These are phyloP conservation scores for Agriotes lineatus DNA, from an alignment of 2,888 invertebrate genomes.

Conservation along the genomic window DNA sequence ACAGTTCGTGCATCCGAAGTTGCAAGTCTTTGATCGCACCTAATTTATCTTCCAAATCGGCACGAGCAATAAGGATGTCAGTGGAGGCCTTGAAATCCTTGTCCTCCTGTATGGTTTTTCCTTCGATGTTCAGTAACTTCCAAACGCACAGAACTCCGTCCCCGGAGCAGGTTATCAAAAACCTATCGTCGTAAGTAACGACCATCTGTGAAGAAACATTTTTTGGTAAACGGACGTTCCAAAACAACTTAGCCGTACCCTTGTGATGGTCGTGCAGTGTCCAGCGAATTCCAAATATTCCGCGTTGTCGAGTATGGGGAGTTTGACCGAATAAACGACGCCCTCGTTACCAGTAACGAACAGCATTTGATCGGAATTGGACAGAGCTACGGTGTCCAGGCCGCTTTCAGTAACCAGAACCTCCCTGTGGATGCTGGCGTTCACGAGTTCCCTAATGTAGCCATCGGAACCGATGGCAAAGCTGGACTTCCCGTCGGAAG, in stretches of 20 bases:
- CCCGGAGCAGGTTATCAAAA: constrained; percentile 79
- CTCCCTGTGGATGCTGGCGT: constrained; percentile 60
- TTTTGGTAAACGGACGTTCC: neutral
- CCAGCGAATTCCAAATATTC: constrained; percentile 69
- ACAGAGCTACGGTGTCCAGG: constrained; percentile 75
- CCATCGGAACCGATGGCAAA: constrained; percentile 81
- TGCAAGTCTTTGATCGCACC: constrained; percentile 74
- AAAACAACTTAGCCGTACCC: neutral
- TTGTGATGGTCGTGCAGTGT: constrained; percentile 60
- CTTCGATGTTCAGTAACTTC: constrained; percentile 82
- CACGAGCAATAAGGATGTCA: constrained; percentile 86
- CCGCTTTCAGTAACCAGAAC: constrained; percentile 48
- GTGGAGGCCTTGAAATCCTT: constrained; percentile 82
- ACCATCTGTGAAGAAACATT: constrained; percentile 66
- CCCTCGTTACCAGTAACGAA: constrained; percentile 86
- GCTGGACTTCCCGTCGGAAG: constrained; percentile 75
- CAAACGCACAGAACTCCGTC: constrained; percentile 89
- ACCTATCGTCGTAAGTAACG: constrained; percentile 84
- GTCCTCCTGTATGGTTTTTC: constrained; percentile 78
- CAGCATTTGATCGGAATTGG: constrained; percentile 84
- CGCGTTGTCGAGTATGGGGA: constrained; percentile 78
- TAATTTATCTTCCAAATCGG: constrained; percentile 84
- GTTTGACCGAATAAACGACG: constrained; percentile 80
- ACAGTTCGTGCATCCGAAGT: constrained; percentile 84
- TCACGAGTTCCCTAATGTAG: constrained; percentile 61